Evolutionary conservation across 2,888 invertebrate genomes (phyloP), one percentile per base, ranked within the genome.

Genomic region (Xanthia icteritia): DNA sequence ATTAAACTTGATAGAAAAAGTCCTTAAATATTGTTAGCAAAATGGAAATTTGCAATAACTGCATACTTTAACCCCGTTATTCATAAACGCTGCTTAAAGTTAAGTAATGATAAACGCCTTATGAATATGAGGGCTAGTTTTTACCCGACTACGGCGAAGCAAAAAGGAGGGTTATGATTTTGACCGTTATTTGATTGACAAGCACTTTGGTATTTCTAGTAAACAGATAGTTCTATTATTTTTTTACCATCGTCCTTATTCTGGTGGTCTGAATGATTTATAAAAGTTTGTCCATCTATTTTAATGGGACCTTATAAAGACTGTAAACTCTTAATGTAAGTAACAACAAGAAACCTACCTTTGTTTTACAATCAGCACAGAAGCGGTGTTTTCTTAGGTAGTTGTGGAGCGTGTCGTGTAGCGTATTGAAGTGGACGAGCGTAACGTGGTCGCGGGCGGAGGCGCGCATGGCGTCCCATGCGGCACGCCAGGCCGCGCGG

Each of bases 351-450:
- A 39, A 71, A 64, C 93, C 93, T 82, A 99, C 99, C 97, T 99
- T 99, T 85, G 99, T 98, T 89, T 99, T 98, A 93, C 99, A 99
- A 92, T 99, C 99, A 5, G 98, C 98, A 92, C 99, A 99, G 95
- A 99, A 99, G 96, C 99, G 97, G 94, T 99, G 99, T 96, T 99
- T 99, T 88, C 98, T 97, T 81, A 99, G 97, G 95, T 99, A 99
- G 87, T 98, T 98, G 91, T 99, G 99, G 60, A 99, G 97, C 27
- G 99, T 99, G 81, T 98, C 98, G 90, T 98, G 98, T 81, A 99
- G 96, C 86, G 98, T 98, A 91, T 98, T 98, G 86, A 98, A 98
- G 94, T 99, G 98, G 75, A 99, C 98, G 70, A 99, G 97, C 65
- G 99, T 98, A 86, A 99, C 98, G 94, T 99, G 99, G 90, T 98